A percentile compares a stretch with the other conserved stretches of the same genome.
phyloP scores from a whole-genome alignment of 2,888 invertebrate species.

The Agonopterix heracliana region DNA sequence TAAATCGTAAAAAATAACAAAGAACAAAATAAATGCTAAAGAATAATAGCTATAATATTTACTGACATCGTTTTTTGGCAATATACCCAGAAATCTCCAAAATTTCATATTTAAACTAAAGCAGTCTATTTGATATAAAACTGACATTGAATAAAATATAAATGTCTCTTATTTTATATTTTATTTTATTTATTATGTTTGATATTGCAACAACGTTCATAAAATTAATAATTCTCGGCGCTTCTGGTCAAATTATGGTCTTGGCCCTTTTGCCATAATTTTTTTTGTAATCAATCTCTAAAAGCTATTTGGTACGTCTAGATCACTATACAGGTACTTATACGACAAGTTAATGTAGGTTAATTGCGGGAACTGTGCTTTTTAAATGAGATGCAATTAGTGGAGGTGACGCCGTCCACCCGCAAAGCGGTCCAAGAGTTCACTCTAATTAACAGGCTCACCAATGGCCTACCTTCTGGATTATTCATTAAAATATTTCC shows the following conservation, averaged over 20 bases:
- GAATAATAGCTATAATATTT: slow-evolving; percentile 30
- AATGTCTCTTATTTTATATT: too few relatives aligned
- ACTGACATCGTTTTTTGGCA: slow-evolving; percentile 19
- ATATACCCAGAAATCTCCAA: slow-evolving; percentile 41
- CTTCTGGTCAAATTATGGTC: too few relatives aligned
- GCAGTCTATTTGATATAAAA: neutral
- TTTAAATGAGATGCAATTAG: slow-evolving; percentile 60
- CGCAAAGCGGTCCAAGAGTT: slow-evolving; percentile 35
- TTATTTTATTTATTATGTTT: too few relatives aligned
- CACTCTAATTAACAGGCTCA: slow-evolving; percentile 41
- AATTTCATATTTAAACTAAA: slow-evolving; percentile 37
- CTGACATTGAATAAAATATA: neutral
- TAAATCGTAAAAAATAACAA: slow-evolving; percentile 27
- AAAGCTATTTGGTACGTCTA: too few relatives aligned
- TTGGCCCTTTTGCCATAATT: too few relatives aligned
- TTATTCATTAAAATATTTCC: neutral
- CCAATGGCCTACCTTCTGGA: slow-evolving; percentile 1
- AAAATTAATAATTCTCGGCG: too few relatives aligned
- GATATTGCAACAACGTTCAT: too few relatives aligned
- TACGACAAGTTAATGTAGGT: slow-evolving; percentile 36
- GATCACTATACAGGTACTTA: neutral
- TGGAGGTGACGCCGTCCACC: slow-evolving; percentile 35
- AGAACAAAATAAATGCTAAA: slow-evolving; percentile 21
- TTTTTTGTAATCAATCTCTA: too few relatives aligned
- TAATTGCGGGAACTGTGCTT: slow-evolving; percentile 44